phyloP scores from a whole-genome alignment of 2,113 vertebrate genomes.

The Azemiops feae region DNA sequence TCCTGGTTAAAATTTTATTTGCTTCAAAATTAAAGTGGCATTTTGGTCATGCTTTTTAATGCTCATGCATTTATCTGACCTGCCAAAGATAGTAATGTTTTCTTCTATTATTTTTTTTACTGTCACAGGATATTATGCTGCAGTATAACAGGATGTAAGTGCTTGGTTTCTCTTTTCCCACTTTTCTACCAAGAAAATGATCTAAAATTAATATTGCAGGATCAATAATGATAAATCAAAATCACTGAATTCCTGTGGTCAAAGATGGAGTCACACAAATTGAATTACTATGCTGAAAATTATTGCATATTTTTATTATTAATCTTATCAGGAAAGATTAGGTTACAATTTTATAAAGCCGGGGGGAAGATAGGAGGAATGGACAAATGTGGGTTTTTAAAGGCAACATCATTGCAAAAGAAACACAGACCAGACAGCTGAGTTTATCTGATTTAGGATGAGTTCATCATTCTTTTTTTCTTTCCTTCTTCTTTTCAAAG shows the following conservation, averaged over 20 bases:
- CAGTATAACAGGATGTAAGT: slow-evolving; percentile 20
- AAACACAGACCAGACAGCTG: neutral
- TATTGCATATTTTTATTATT: slow-evolving; percentile 47
- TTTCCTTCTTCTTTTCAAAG: neutral
- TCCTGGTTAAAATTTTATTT: slow-evolving; percentile 4
- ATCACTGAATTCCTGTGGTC: slow-evolving; percentile 42
- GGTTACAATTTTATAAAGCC: slow-evolving; percentile 2
- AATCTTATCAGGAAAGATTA: slow-evolving; percentile 29
- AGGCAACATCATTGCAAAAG: neutral
- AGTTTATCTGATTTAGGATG: slow-evolving; percentile 18
- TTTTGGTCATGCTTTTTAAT: neutral
- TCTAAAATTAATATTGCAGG: slow-evolving; percentile 50
- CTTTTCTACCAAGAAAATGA: slow-evolving; percentile 44
- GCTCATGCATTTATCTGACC: slow-evolving; percentile 11
- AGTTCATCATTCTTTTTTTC: neutral
- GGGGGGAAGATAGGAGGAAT: neutral
- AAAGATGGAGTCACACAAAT: slow-evolving; percentile 53
- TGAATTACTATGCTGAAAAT: slow-evolving; percentile 52
- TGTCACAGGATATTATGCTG: neutral
- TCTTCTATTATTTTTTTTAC: neutral
- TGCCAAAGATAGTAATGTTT: neutral
- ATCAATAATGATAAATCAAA: slow-evolving; percentile 54
- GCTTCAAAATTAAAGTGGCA: neutral
- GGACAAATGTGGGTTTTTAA: neutral
- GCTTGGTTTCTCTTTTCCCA: slow-evolving; percentile 33